These are phyloP conservation scores for Bujurquina vittata DNA, from an alignment of 2,113 vertebrate species.

Conservation along the genomic window DNA sequence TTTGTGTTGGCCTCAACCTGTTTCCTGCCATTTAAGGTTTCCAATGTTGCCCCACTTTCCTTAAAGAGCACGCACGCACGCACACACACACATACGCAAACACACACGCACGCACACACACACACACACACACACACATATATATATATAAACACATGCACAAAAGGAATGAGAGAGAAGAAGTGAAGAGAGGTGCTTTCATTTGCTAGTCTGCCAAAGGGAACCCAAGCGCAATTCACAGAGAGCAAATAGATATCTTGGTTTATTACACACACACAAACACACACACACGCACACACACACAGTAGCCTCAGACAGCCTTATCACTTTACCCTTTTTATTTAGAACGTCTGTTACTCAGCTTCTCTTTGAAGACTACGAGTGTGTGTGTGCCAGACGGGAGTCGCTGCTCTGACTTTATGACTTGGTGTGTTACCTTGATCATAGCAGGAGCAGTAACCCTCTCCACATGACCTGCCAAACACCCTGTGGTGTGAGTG, in stretches of 20 bases:
- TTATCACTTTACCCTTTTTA: slow-evolving; percentile 23
- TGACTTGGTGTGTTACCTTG: slow-evolving; percentile 50
- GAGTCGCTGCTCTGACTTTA: slow-evolving; percentile 21
- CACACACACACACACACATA: slow-evolving; percentile 5
- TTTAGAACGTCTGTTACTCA: slow-evolving; percentile 30
- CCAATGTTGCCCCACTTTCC: slow-evolving; percentile 32
- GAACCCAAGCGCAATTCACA: slow-evolving; percentile 33
- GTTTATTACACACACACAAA: slow-evolving; percentile 13
- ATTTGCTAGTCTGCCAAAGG: slow-evolving; percentile 55
- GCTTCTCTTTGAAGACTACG: slow-evolving; percentile 28
- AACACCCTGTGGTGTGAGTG: slow-evolving; percentile 13
- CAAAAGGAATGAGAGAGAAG: slow-evolving; percentile 38
- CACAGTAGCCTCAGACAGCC: background rate
- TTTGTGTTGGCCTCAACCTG: slow-evolving; percentile 50
- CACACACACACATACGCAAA: slow-evolving; percentile 1
- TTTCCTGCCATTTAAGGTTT: slow-evolving; percentile 67
- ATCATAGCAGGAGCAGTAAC: slow-evolving; percentile 23
- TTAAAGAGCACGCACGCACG: slow-evolving; percentile 9
- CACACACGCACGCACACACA: background rate
- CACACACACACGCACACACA: slow-evolving; percentile 12
- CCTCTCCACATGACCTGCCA: background rate
- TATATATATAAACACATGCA: slow-evolving; percentile 1
- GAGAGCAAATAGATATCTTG: slow-evolving; percentile 56
- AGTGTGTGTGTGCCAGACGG: slow-evolving; percentile 10
- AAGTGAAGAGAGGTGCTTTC: slow-evolving; percentile 55